phyloP scores from a whole-genome alignment of 1,140 invertebrate genomes.

The Patella vulgata region DNA sequence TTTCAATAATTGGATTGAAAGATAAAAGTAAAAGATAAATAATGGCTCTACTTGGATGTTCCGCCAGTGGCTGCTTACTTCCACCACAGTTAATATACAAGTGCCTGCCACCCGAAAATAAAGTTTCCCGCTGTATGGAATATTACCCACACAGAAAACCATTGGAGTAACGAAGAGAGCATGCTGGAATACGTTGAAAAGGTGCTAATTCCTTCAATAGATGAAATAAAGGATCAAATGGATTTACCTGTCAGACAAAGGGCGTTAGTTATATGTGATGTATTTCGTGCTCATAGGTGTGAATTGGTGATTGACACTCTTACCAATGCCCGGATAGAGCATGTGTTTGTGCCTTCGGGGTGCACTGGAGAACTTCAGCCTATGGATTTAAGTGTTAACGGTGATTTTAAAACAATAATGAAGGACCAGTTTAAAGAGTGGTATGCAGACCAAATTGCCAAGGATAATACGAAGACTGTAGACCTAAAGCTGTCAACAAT shows the following conservation, averaged over 20 bases:
- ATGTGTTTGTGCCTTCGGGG: too few relatives aligned
- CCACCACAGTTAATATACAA: not conserved
- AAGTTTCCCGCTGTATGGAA: not conserved
- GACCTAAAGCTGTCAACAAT: too few relatives aligned
- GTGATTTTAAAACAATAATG: too few relatives aligned
- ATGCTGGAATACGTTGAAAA: not conserved
- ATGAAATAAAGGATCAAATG: not conserved
- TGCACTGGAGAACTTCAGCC: too few relatives aligned
- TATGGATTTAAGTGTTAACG: too few relatives aligned
- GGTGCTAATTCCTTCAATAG: not conserved
- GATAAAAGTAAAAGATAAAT: not conserved
- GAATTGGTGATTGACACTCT: not conserved
- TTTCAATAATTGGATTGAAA: not conserved
- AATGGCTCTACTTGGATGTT: not conserved
- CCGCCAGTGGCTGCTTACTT: not conserved
- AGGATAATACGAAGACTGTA: too few relatives aligned
- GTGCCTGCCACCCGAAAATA: not conserved
- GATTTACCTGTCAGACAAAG: too few relatives aligned
- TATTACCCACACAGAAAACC: not conserved
- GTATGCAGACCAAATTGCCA: too few relatives aligned
- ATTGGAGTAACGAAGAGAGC: not conserved
- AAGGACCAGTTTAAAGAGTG: too few relatives aligned
- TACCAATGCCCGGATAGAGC: too few relatives aligned
- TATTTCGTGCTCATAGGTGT: conserved; percentile 1
- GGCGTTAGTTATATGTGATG: too few relatives aligned